These are phyloP conservation scores for Oceanodroma tethys DNA, from an alignment of 2,113 vertebrate genomes.

Conservation along the genomic window DNA sequence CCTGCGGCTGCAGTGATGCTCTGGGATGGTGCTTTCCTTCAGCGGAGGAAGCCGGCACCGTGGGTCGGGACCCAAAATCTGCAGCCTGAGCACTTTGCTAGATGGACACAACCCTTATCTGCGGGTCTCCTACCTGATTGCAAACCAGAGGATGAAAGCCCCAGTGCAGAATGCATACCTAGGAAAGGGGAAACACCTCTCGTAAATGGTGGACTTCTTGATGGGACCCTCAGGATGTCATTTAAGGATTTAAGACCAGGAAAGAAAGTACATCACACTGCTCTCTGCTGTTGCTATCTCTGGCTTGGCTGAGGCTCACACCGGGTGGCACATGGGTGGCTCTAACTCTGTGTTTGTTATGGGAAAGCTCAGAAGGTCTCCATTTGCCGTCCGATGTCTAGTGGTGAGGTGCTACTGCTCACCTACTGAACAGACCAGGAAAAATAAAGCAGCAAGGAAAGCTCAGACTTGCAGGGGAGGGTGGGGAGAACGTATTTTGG, in stretches of 20 bases:
- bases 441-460: not conserved
- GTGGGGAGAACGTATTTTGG: constrained; percentile 33
- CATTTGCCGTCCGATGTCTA: rapidly evolving
- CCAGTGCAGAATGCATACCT: not conserved
- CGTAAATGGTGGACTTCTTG: not conserved
- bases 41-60: rapidly evolving
- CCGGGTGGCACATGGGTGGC: not conserved
- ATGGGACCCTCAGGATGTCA: not conserved
- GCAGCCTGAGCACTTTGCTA: not conserved
- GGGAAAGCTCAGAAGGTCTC: not conserved
- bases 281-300: not conserved
- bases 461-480: constrained; percentile 16
- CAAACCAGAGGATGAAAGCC: not conserved
- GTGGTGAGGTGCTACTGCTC: not conserved
- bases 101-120: rapidly evolving
- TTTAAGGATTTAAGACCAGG: not conserved
- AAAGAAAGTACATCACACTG: not conserved
- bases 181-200: not conserved
- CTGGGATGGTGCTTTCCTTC: not conserved
- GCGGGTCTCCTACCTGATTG: rapidly evolving
- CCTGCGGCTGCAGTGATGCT: rapidly evolving
- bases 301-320: not conserved
- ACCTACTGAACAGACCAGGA: not conserved
- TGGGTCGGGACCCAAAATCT: not conserved
- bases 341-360: not conserved